Conservation (phyloP, 2,797 vertebrate species). For the Meriones psammophilus region DNA sequence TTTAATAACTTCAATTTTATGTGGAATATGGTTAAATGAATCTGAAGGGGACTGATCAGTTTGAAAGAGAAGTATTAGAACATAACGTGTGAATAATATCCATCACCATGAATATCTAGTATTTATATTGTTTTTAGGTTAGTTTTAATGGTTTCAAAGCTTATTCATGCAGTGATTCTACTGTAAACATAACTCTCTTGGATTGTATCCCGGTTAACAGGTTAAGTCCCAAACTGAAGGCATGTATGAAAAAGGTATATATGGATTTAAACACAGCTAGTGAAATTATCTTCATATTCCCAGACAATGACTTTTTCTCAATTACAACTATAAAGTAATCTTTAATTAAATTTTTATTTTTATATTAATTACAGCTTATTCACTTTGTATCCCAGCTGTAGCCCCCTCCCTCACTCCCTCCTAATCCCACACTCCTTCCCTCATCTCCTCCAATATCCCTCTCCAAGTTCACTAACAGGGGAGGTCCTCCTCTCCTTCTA, state of each 20-base stretch:
- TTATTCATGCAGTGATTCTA: not conserved
- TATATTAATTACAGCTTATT: too few relatives aligned
- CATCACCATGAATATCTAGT: not conserved
- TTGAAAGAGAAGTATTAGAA: conserved; percentile 30
- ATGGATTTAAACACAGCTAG: conserved; percentile 26
- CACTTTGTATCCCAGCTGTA: too few relatives aligned
- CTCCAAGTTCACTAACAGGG: too few relatives aligned
- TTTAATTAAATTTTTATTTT: not conserved
- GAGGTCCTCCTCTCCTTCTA: too few relatives aligned
- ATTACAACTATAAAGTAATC: not conserved
- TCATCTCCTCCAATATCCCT: too few relatives aligned
- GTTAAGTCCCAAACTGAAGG: not conserved
- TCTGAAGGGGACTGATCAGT: not conserved
- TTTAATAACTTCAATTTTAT: conserved; percentile 50
- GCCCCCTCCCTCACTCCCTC: too few relatives aligned
- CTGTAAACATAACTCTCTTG: not conserved
- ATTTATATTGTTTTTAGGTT: conserved; percentile 1
- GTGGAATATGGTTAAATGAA: conserved; percentile 26
- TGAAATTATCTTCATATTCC: not conserved
- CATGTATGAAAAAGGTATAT: not conserved
- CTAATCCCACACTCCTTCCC: too few relatives aligned
- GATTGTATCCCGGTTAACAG: not conserved
- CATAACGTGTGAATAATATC: conserved; percentile 28
- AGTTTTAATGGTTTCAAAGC: conserved; percentile 16
- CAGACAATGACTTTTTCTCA: not conserved